phyloP scores from a whole-genome alignment of 2,797 vertebrate genomes.

The Anomalospiza imberbis region DNA sequence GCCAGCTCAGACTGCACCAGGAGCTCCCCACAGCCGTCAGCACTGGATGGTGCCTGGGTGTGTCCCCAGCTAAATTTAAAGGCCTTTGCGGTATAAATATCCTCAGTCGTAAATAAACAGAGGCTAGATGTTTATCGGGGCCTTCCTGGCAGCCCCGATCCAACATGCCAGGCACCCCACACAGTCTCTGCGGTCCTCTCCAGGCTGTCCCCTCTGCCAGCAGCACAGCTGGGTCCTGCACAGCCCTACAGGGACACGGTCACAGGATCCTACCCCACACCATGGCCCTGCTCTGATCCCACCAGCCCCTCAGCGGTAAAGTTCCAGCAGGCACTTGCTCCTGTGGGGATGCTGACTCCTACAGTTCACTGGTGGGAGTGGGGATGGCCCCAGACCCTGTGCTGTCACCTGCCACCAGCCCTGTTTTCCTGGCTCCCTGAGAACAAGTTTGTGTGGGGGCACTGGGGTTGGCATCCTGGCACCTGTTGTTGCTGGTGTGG shows the following conservation, averaged over 20 bases:
- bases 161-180: accelerated
- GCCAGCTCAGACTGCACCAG: accelerated
- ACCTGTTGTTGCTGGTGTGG: not conserved
- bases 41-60: conserved; percentile 29
- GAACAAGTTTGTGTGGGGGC: not conserved
- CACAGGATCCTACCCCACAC: not conserved
- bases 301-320: not conserved
- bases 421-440: not conserved
- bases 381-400: not conserved
- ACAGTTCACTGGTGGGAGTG: not conserved
- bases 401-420: not conserved
- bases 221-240: not conserved
- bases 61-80: conserved; percentile 59
- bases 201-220: accelerated
- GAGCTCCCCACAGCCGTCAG: not conserved
- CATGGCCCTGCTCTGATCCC: accelerated
- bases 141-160: not conserved
- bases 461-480: not conserved
- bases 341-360: not conserved
- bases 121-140: conserved; percentile 31
- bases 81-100: conserved; percentile 51
- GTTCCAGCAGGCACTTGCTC: not conserved
- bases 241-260: accelerated
- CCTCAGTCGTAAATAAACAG: conserved; percentile 38
- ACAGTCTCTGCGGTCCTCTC: accelerated